Evolutionary conservation across 2,113 vertebrate species (phyloP).

Genomic region (Coptodon bakossiorum): DNA sequence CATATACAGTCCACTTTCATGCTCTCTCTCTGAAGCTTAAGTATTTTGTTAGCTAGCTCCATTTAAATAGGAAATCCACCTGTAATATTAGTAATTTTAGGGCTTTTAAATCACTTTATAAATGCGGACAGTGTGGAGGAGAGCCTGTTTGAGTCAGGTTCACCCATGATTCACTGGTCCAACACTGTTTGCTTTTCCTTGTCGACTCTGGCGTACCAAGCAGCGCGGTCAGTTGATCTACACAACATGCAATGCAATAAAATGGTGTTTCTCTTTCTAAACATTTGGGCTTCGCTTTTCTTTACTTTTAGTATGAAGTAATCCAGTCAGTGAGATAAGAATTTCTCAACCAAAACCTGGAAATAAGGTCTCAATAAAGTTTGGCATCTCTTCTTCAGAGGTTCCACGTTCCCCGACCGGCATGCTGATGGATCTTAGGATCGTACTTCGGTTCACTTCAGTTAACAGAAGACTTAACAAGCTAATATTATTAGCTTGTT

Average conservation of each 20-base stretch:
- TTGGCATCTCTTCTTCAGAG: neutral
- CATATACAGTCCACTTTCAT: neutral
- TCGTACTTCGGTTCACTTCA: neutral
- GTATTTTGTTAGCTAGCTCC: neutral
- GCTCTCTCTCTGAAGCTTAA: neutral
- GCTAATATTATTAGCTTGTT: neutral
- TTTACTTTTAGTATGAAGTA: neutral
- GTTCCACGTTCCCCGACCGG: neutral
- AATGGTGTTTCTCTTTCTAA: neutral
- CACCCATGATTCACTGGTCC: neutral
- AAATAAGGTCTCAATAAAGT: neutral
- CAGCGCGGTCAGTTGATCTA: neutral
- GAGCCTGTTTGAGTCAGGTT: neutral
- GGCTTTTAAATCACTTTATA: neutral
- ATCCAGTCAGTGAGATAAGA: neutral
- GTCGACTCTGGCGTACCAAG: neutral
- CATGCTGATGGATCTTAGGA: neutral
- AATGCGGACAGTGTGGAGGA: fast-evolving
- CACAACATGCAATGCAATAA: neutral
- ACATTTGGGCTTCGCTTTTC: neutral
- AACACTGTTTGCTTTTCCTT: neutral
- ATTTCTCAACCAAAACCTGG: neutral
- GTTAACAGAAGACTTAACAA: neutral
- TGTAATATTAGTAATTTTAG: neutral
- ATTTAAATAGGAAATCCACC: neutral